Percentiles rank a stretch among this genome's conserved stretches.
phyloP scores from a whole-genome alignment of 2,888 invertebrate species.

The Molorchus minor region DNA sequence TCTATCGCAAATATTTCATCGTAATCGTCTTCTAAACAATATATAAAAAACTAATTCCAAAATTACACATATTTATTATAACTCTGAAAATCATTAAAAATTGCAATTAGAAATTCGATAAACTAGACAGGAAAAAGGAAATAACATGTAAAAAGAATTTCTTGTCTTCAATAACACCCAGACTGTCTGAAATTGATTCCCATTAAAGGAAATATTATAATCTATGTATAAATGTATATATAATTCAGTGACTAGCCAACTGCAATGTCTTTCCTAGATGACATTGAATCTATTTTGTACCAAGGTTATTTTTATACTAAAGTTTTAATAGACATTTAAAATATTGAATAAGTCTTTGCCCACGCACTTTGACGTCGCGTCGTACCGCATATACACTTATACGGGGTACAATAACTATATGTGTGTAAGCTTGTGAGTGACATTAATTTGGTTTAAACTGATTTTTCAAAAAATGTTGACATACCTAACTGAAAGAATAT shows the following conservation, averaged over 20 bases:
- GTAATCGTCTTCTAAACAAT: no score
- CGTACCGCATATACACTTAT: no score
- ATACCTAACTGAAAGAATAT: no score
- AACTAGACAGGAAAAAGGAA: background rate
- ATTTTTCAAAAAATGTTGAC: no score
- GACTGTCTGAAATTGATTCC: slow-evolving; percentile 32
- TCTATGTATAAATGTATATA: slow-evolving; percentile 30
- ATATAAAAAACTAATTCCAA: no score
- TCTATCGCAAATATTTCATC: no score
- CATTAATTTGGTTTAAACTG: no score
- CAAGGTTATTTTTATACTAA: slow-evolving; percentile 39
- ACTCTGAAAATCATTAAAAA: no score
- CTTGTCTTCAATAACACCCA: slow-evolving; percentile 5
- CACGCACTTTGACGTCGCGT: slow-evolving; percentile 9
- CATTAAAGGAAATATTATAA: slow-evolving; percentile 32
- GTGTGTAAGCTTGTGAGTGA: no score
- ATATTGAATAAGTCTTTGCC: slow-evolving; percentile 35
- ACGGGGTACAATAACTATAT: no score
- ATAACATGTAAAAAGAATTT: no score
- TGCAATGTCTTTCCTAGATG: slow-evolving; percentile 30
- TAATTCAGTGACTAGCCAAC: slow-evolving; percentile 33
- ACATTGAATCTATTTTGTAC: slow-evolving; percentile 42
- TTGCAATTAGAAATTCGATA: slow-evolving; percentile 7
- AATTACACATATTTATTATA: no score
- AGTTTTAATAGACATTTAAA: slow-evolving; percentile 37